These are phyloP conservation scores for Calypte anna DNA, from an alignment of 2,113 vertebrate genomes.

Conservation along the genomic window DNA sequence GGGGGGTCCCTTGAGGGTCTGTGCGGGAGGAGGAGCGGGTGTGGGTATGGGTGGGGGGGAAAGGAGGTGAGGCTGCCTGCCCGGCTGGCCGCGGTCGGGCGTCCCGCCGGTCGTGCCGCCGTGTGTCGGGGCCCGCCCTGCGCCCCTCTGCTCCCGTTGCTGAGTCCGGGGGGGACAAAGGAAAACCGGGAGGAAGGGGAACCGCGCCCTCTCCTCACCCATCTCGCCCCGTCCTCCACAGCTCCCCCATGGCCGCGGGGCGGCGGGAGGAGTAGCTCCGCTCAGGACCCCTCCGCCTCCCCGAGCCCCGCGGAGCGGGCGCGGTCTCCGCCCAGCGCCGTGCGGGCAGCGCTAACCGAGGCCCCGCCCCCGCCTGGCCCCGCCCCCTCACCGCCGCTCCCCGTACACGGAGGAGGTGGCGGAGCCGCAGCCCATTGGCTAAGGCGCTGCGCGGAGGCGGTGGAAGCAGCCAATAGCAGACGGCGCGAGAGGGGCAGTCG, in stretches of 20 bases:
- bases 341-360: too few relatives aligned
- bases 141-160: background rate
- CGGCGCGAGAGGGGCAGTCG: fast-evolving
- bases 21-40: too few relatives aligned
- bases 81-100: too few relatives aligned
- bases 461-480: background rate
- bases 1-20: background rate
- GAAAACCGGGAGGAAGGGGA: background rate
- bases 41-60: background rate
- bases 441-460: background rate
- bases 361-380: background rate
- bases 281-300: background rate
- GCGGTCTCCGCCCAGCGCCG: background rate
- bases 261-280: background rate
- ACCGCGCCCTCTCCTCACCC: too few relatives aligned
- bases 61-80: too few relatives aligned
- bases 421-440: background rate
- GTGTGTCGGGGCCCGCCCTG: background rate
- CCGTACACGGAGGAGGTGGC: background rate
- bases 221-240: too few relatives aligned
- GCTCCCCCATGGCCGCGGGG: background rate
- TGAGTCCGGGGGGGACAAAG: background rate
- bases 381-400: background rate
- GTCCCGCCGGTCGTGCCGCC: too few relatives aligned
- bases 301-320: background rate